phyloP scores from a whole-genome alignment of 1,140 invertebrate species.

The Melipona quadrifasciata region DNA sequence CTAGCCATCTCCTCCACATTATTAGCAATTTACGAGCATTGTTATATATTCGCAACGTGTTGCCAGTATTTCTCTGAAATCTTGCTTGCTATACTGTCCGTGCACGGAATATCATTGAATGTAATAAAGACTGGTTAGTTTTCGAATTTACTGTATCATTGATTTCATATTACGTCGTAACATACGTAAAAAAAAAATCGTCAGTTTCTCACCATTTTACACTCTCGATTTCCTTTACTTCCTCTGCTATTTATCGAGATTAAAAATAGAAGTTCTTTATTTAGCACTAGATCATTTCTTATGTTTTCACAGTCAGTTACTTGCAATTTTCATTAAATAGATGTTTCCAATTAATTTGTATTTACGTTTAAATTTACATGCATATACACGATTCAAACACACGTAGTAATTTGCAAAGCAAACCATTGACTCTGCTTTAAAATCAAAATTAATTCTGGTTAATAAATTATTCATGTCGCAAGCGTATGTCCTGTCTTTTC shows the following conservation, averaged over 20 bases:
- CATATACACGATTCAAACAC: neutral
- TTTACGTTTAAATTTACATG: rapidly evolving
- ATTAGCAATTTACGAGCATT: neutral
- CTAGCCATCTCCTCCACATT: neutral
- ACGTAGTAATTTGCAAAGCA: neutral
- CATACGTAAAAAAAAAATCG: neutral
- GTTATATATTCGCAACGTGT: neutral
- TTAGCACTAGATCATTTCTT: neutral
- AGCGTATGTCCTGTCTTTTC: neutral
- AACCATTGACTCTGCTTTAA: neutral
- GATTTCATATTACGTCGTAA: neutral
- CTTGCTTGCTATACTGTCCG: neutral
- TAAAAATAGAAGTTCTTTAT: neutral
- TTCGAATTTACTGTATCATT: too few species aligned
- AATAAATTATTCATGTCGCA: neutral
- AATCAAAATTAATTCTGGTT: neutral
- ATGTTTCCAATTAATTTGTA: too few species aligned
- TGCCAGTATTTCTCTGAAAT: neutral
- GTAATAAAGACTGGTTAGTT: neutral
- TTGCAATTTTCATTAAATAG: too few species aligned
- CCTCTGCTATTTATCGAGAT: neutral
- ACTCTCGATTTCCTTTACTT: neutral
- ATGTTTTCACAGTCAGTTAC: too few species aligned
- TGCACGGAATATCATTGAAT: neutral
- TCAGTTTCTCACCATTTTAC: neutral